phyloP scores from a whole-genome alignment of 2,888 invertebrate species.

The Parelbella ahira region DNA sequence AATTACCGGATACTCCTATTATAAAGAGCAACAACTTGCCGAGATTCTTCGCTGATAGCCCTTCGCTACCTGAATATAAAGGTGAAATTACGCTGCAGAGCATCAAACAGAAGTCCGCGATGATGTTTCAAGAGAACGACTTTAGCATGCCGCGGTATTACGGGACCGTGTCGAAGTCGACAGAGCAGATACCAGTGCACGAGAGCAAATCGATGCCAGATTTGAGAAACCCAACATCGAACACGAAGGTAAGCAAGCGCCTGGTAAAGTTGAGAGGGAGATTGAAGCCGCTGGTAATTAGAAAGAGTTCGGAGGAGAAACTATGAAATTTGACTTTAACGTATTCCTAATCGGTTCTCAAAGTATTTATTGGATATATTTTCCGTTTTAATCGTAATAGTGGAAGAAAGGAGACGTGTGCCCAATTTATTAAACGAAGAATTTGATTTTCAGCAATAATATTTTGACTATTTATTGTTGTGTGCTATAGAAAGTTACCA shows the following conservation, averaged over 20 bases:
- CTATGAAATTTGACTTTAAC: too few species aligned
- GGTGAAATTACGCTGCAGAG: constrained; percentile 68
- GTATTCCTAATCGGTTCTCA: too few species aligned
- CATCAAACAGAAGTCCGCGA: constrained; percentile 76
- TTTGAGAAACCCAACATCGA: constrained; percentile 52
- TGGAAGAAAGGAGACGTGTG: too few species aligned
- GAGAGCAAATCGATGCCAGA: constrained; percentile 78
- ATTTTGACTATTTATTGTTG: too few species aligned
- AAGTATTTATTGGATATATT: too few species aligned
- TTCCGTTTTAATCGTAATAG: too few species aligned
- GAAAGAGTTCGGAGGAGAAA: constrained; percentile 67
- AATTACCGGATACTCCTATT: constrained; percentile 71
- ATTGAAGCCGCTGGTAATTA: constrained; percentile 70
- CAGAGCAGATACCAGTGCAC: constrained; percentile 51
- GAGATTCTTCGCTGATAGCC: constrained; percentile 68
- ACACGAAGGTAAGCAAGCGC: constrained; percentile 64
- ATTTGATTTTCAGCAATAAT: too few species aligned
- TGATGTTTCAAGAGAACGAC: constrained; percentile 73
- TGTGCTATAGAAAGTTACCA: too few species aligned
- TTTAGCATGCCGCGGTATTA: constrained; percentile 84
- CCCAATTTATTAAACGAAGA: too few species aligned
- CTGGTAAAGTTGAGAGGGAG: constrained; percentile 66
- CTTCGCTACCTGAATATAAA: constrained; percentile 61
- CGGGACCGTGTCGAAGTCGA: constrained; percentile 57
- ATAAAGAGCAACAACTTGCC: constrained; percentile 71